These are phyloP conservation scores for Oxygymnocypris stewartii DNA, from an alignment of 2,113 vertebrate genomes.

Conservation along the genomic window DNA sequence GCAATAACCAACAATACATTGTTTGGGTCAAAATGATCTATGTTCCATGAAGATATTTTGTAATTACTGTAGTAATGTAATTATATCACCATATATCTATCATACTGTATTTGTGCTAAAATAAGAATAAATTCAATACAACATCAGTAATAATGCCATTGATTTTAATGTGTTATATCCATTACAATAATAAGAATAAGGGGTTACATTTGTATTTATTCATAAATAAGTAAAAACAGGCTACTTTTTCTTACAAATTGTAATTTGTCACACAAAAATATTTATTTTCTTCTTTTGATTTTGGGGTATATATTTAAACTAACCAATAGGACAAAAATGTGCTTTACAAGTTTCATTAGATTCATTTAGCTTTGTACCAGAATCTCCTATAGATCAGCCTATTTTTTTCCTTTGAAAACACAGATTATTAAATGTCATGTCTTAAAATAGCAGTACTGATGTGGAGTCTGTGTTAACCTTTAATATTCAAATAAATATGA, in stretches of 20 bases:
- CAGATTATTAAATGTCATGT: neutral
- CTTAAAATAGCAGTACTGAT: neutral
- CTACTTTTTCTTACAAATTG: neutral
- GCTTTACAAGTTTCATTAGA: no score
- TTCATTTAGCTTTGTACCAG: neutral
- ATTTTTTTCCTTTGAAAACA: neutral
- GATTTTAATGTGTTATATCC: neutral
- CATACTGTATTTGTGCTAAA: neutral
- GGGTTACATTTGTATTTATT: neutral
- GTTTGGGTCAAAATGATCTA: no score
- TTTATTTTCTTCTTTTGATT: neutral
- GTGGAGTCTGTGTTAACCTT: neutral
- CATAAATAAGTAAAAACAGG: neutral
- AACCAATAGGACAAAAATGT: no score
- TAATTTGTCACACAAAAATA: neutral
- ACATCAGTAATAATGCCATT: neutral
- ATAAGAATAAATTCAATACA: neutral
- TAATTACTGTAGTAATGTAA: neutral
- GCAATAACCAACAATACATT: no score
- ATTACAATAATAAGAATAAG: neutral
- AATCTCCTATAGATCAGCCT: neutral
- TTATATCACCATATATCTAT: neutral
- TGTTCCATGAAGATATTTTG: no score
- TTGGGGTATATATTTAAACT: neutral
- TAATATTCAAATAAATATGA: conserved; percentile 1